Evolutionary conservation across 2,113 vertebrate species (phyloP).

Genomic region (Myanophis thanlyinensis): DNA sequence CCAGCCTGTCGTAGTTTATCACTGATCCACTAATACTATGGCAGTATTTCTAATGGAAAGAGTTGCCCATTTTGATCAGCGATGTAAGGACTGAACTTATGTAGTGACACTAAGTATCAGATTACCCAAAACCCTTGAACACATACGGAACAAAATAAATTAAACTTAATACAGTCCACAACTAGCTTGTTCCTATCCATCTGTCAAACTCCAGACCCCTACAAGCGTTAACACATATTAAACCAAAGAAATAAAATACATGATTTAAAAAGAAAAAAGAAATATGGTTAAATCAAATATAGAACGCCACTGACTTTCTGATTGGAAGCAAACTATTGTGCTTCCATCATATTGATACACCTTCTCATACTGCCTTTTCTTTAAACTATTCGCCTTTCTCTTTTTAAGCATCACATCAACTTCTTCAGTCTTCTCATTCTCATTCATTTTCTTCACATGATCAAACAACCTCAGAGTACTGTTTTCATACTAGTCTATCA

Average conservation of each 20-base stretch:
- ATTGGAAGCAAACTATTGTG: not conserved
- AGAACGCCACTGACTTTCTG: not conserved
- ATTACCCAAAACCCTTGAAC: not conserved
- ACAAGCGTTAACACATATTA: too few species aligned
- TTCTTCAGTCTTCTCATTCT: not conserved
- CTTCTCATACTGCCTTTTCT: not conserved
- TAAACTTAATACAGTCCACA: not conserved
- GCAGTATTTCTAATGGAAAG: not conserved
- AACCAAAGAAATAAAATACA: too few species aligned
- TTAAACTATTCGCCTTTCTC: not conserved
- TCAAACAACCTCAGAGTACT: too few species aligned
- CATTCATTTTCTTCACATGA: too few species aligned
- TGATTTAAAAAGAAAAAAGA: too few species aligned
- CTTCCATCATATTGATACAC: not conserved
- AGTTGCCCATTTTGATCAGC: not conserved
- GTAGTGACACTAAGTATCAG: not conserved
- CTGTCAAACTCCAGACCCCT: too few species aligned
- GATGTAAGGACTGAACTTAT: not conserved
- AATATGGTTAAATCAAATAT: too few species aligned
- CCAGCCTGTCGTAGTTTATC: not conserved
- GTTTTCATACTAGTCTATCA: too few species aligned
- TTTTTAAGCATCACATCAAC: not conserved
- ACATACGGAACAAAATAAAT: not conserved
- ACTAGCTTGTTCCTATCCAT: too few species aligned
- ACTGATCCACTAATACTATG: not conserved